These are phyloP conservation scores for Torymus texanus DNA, from an alignment of 2,888 invertebrate genomes.

Conservation along the genomic window DNA sequence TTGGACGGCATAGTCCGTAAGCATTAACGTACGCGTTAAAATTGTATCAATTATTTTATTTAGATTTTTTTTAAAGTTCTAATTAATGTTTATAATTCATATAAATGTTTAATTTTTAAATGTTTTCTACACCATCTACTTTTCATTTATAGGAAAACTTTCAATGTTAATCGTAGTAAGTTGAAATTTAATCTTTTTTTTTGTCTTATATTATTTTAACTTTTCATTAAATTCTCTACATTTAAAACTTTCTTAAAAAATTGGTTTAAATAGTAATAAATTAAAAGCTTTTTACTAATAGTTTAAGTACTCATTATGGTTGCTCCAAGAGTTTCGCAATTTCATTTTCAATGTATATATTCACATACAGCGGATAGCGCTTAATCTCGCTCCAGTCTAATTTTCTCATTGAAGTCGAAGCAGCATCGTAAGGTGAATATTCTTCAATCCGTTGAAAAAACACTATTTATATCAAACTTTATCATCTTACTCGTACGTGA, in stretches of 20 bases:
- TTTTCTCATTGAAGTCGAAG: constrained; percentile 12
- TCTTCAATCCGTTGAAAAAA: constrained; percentile 23
- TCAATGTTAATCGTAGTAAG: background rate
- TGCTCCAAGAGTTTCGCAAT: constrained; percentile 16
- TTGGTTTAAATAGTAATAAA: background rate
- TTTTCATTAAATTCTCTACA: no score
- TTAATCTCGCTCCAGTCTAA: constrained; percentile 3
- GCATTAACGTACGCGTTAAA: background rate
- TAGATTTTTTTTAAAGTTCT: no score
- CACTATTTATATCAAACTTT: constrained; percentile 29
- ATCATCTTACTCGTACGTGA: constrained; percentile 14
- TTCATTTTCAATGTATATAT: no score
- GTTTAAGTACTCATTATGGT: background rate
- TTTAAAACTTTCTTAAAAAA: no score
- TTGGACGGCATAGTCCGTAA: constrained; percentile 43
- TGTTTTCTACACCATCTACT: background rate
- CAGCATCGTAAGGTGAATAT: constrained; percentile 4
- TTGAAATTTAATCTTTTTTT: constrained; percentile 9
- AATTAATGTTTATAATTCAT: no score
- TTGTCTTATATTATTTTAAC: no score
- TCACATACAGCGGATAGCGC: background rate
- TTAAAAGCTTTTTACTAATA: background rate
- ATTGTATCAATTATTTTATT: no score
- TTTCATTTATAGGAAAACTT: no score
- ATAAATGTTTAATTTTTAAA: constrained; percentile 5